Percentiles rank a stretch among this genome's conserved stretches.
Conservation (phyloP, 92 coral and sea anemone genomes). For the Desmophyllum pertusum region DNA sequence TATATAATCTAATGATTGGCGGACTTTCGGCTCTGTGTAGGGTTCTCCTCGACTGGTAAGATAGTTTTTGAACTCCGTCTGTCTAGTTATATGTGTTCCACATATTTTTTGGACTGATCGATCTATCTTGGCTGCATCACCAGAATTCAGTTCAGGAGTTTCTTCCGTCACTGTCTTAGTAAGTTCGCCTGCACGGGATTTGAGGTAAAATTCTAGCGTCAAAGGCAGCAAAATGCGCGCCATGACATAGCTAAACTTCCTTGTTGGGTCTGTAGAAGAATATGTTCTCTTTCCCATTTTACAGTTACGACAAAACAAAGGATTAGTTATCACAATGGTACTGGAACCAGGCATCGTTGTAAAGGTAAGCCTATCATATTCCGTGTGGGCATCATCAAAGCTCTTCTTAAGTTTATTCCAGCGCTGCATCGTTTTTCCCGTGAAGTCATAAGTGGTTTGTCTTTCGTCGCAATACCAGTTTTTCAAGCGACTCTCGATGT, state of each 20-base stretch:
- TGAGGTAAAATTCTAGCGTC: background rate
- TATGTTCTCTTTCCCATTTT: no score
- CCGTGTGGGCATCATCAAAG: no score
- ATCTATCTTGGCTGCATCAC: background rate
- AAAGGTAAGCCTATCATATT: no score
- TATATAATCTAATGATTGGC: no score
- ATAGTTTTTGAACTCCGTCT: background rate
- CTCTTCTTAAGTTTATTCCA: no score
- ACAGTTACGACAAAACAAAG: background rate
- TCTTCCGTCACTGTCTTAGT: background rate
- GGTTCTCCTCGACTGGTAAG: background rate
- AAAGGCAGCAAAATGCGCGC: background rate
- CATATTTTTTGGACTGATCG: background rate
- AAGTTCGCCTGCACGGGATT: background rate
- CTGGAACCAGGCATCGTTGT: background rate
- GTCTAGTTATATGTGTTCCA: background rate
- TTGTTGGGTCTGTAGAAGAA: no score
- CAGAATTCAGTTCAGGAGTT: background rate
- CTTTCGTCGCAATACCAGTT: no score
- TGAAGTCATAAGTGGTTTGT: no score
- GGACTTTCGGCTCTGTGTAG: background rate
- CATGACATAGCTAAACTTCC: no score
- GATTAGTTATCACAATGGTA: background rate
- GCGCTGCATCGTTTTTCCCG: no score
- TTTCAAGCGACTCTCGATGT: no score